Conservation (phyloP, 2,797 vertebrate species). For the Varecia variegata region DNA sequence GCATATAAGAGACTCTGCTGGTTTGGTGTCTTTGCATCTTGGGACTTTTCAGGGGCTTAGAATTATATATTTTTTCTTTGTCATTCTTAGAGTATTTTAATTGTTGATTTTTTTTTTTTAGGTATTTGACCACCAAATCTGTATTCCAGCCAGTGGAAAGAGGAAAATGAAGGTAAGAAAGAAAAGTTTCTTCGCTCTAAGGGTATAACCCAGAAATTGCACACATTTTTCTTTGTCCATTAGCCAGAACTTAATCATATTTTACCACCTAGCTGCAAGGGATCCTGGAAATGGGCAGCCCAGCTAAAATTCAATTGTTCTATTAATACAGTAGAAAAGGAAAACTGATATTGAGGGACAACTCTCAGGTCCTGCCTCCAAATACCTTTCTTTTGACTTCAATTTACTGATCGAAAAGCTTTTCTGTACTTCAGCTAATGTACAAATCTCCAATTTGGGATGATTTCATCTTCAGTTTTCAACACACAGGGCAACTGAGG, state of each 20-base stretch:
- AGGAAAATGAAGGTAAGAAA: not conserved
- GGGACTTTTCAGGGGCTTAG: not conserved
- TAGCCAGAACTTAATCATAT: not conserved
- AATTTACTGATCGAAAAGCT: not conserved
- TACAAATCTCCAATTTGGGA: not conserved
- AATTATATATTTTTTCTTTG: not conserved
- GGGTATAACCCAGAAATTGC: not conserved
- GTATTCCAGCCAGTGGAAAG: not conserved
- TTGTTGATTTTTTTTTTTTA: not conserved
- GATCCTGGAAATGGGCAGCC: not conserved
- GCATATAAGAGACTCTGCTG: not conserved
- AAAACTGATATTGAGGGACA: not conserved
- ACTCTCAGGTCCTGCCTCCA: not conserved
- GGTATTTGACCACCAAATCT: not conserved
- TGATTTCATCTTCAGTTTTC: not conserved
- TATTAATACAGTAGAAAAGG: not conserved
- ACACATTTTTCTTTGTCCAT: not conserved
- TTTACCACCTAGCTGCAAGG: constrained; percentile 25
- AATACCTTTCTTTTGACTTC: not conserved
- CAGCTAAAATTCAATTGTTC: no score
- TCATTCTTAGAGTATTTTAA: not conserved
- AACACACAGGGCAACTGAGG: not conserved
- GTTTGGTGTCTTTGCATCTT: not conserved
- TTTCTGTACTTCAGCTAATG: not conserved
- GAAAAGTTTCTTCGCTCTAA: not conserved